Percentiles rank a stretch among this genome's conserved stretches.
phyloP scores from a whole-genome alignment of 2,888 invertebrate species.

The Conistra vaccinii region DNA sequence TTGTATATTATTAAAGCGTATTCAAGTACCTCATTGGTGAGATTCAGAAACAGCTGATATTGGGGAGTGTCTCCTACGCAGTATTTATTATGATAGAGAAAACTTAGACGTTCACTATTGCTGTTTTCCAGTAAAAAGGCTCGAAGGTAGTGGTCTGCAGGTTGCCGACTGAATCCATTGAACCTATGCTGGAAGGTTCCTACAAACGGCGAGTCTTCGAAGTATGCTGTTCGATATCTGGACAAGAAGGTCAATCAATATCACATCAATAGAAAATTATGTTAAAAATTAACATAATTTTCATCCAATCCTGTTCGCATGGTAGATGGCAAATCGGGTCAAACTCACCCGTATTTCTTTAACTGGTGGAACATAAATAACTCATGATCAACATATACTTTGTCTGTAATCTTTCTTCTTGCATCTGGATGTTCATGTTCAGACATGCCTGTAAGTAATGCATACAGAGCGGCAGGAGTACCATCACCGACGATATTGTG shows the following conservation, averaged over 20 bases:
- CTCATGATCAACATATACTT: slow-evolving; percentile 93
- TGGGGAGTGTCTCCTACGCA: slow-evolving; percentile 91
- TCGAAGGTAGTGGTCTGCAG: slow-evolving; percentile 97
- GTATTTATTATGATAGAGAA: slow-evolving; percentile 52
- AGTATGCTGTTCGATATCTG: slow-evolving; percentile 94
- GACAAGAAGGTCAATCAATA: neutral
- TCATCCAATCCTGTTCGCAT: neutral
- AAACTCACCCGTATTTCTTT: slow-evolving; percentile 91
- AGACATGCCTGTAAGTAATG: slow-evolving; percentile 95
- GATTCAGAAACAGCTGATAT: slow-evolving; percentile 75
- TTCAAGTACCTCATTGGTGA: slow-evolving; percentile 91
- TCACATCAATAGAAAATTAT: no score
- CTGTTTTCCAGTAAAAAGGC: slow-evolving; percentile 94
- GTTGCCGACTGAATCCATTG: slow-evolving; percentile 95
- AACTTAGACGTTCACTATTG: slow-evolving; percentile 13
- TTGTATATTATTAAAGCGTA: neutral
- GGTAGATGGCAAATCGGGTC: neutral
- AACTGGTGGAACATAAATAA: slow-evolving; percentile 96
- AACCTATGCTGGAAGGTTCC: slow-evolving; percentile 97
- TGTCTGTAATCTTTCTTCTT: slow-evolving; percentile 92
- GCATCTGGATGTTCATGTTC: slow-evolving; percentile 97
- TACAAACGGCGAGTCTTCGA: slow-evolving; percentile 95
- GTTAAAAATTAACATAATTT: no score
- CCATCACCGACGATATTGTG: slow-evolving; percentile 96
- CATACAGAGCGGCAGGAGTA: slow-evolving; percentile 96